Evolutionary conservation across 2,113 vertebrate species (phyloP), one percentile per base, ranked within the genome.

Genomic region (Pterocles burchelli): DNA sequence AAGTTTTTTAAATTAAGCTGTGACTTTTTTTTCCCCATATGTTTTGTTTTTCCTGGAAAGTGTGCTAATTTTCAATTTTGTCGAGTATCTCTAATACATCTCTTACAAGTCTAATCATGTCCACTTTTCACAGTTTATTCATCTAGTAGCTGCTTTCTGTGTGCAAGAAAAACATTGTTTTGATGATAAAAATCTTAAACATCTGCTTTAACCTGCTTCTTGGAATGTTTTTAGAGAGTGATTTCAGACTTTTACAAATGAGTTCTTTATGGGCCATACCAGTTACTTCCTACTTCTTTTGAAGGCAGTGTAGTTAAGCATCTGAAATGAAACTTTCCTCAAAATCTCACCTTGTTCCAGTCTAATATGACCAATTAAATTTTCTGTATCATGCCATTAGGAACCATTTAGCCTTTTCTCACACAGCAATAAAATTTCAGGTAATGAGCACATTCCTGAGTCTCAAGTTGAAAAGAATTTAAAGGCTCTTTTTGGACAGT

Each of bases 111-210:
- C 9, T 46, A 66, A 68, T 91, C 16, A 13, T 52, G 48, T 34
- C 63, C 15, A 21, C 18, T 81, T 83, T 49, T 48, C 49, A 41
- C 48, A 41, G 2, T 76, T 78, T 92, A 51, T 73, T 93, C 2
- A 41, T 85, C 22, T 54, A 63, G 55, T 77, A 80, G 46, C 62
- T 85, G 12, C 19, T 85, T 83, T 83, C 22, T 81, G 29, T 67
- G 20, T 81, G 51, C 31, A 89, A 77, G 65, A 62, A 77, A 74
- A 77, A 33, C 31, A 57, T 66, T 66, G 25, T 85, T 93, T 91
- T 88, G 58, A 62, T 85, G 79, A 83, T 95, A 83, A 93, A 93
- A 79, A 80, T 92, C 92, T 91, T 67, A 59, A 87, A 78, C 21
- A 65, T 72, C 36, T 79, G 33, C 33, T 88, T 88, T 92, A 85